Conservation (phyloP, 2,113 vertebrate species). For the Spizaetus ornatus region DNA sequence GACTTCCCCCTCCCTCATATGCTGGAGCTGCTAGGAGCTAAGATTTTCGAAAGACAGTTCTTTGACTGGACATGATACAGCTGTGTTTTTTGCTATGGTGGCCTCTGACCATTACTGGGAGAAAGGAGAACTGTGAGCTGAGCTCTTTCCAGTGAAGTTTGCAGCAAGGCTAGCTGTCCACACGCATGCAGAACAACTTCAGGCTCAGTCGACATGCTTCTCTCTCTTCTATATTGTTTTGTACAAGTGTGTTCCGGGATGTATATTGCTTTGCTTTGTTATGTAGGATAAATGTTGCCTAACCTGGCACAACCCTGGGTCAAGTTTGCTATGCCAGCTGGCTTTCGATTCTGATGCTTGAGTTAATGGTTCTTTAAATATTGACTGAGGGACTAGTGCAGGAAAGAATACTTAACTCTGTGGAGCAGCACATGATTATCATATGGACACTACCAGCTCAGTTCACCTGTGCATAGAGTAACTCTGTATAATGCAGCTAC, state of each 20-base stretch:
- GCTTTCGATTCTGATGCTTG: neutral
- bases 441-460: neutral
- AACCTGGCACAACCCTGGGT: neutral
- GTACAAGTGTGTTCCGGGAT: neutral
- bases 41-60: neutral
- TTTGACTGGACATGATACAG: neutral
- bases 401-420: neutral
- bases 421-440: neutral
- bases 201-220: neutral
- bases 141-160: neutral
- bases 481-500: neutral
- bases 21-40: neutral
- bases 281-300: neutral
- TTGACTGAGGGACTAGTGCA: neutral
- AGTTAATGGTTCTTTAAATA: constrained; percentile 3
- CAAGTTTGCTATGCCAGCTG: neutral
- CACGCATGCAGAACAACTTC: neutral
- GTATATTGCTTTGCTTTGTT: neutral
- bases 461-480: neutral
- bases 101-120: neutral
- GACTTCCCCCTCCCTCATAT: neutral
- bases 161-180: neutral
- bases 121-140: neutral
- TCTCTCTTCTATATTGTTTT: neutral
- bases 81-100: neutral